Base-by-base conservation (phyloP, 1,140 invertebrate genomes). In the Aporrectodea caliginosa region DNA sequence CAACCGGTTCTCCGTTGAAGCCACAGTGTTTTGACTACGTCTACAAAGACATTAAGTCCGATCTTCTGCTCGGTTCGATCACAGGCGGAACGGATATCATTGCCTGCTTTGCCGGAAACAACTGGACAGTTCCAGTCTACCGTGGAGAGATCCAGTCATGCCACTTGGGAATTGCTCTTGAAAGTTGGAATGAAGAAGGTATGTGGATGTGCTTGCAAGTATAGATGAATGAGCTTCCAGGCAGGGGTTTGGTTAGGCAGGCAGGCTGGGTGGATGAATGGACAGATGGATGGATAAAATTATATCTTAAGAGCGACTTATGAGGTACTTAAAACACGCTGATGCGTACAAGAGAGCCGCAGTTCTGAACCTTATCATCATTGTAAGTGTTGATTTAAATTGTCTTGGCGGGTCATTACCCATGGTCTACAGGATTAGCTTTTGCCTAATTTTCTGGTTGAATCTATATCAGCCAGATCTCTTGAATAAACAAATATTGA, bases 71-170 rank as follows among this genome's bases (percentile, higher is more conserved):
- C 32, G 90, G 89, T 32, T 91, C 91, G 6, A 91, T 91, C 74
- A 89, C 90, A 79, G 90, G 91, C 80, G 91, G 91, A 12, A 91
- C 91, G 27, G 91, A 91, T 84, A 91, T 91, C 70, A 90, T 91
- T 79, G 90, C 89, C 2, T 91, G 90, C 84, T 92, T 92, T 85
- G 90, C 90, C 86, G 91, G 91, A 35, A 87, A 89, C 75, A 91
- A 90, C 79, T 85, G 88, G 35, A 89, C 85, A 58, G 78, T 91
- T 22, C 90, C 90, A 16, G 90, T 92, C 1, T 85, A 90, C 80
- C 84, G 85, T 74, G 91, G 91, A 30, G 91, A 92, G 86, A 90
- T 92, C 73, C 90, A 91, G 84, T 86, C 86, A 77, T 83, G 85
- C 16, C 82, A 88, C 78, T 85, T 92, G 31, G 91, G 91, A 1